These are phyloP conservation scores for Phenganax subtilis DNA, from an alignment of 92 coral and sea anemone species.

Conservation along the genomic window DNA sequence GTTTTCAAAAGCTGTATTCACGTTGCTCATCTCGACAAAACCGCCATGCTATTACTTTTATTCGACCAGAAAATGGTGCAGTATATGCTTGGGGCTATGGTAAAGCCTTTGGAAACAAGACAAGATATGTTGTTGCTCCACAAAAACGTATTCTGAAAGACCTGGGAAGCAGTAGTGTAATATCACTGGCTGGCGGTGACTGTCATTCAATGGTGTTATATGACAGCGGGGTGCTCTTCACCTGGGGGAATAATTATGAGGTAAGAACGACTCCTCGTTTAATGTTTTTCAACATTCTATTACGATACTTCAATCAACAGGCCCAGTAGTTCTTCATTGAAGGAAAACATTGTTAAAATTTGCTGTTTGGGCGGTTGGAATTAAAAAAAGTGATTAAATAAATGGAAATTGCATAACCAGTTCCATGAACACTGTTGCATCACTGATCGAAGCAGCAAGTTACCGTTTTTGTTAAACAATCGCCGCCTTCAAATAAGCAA, in stretches of 20 bases:
- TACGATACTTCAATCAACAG: neutral
- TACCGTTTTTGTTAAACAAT: too few relatives aligned
- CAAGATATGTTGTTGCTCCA: conserved; percentile 60
- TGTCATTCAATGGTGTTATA: conserved; percentile 78
- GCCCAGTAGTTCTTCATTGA: neutral
- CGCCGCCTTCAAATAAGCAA: too few relatives aligned
- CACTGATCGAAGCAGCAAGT: too few relatives aligned
- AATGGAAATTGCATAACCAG: too few relatives aligned
- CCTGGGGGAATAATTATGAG: conserved; percentile 94
- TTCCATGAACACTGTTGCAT: too few relatives aligned
- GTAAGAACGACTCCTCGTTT: too few relatives aligned
- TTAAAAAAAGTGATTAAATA: too few relatives aligned
- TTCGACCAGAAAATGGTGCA: conserved; percentile 56
- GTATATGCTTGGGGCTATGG: conserved; percentile 93
- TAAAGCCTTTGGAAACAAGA: conserved; percentile 80
- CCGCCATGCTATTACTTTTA: neutral
- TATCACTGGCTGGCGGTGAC: conserved; percentile 81
- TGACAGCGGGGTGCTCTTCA: conserved; percentile 55
- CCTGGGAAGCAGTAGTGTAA: conserved; percentile 27
- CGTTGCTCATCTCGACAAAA: too few relatives aligned
- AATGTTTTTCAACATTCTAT: neutral
- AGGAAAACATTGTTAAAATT: too few relatives aligned
- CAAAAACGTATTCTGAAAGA: conserved; percentile 17
- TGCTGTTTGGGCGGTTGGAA: too few relatives aligned
- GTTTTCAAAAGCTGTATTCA: too few relatives aligned